Evolutionary conservation across 2,113 vertebrate species (phyloP).

Genomic region (Garra rufa): DNA sequence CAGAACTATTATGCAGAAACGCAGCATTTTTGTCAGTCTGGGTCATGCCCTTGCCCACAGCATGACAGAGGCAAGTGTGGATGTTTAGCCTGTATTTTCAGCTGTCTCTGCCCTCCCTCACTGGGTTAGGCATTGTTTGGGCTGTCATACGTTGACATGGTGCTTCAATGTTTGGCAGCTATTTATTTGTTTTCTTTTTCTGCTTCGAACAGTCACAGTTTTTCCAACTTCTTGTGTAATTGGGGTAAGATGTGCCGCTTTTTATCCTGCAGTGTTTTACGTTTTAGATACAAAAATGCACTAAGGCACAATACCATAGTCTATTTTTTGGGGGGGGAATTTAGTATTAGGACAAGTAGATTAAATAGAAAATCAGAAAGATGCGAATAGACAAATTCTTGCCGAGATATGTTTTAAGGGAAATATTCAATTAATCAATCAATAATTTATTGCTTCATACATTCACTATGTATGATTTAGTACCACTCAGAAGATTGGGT

Average conservation of each 20-base stretch:
- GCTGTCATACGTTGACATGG: neutral
- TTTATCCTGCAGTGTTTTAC: neutral
- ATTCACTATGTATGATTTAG: no score
- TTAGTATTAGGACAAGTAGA: no score
- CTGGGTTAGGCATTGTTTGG: neutral
- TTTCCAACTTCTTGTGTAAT: no score
- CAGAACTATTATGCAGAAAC: neutral
- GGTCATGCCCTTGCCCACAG: slow-evolving; percentile 29
- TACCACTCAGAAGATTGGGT: no score
- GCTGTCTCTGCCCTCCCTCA: slow-evolving; percentile 1
- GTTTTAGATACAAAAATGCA: neutral
- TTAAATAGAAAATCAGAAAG: no score
- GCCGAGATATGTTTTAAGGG: no score
- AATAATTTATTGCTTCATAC: no score
- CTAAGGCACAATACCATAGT: no score
- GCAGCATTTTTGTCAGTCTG: neutral
- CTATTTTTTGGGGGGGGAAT: no score
- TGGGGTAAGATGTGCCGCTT: neutral
- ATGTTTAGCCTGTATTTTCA: slow-evolving; percentile 8
- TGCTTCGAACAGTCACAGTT: neutral
- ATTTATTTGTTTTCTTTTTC: neutral
- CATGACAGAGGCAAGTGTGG: neutral
- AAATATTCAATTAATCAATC: no score
- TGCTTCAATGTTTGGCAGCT: neutral
- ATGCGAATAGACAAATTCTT: no score